Conservation (phyloP, 1,140 invertebrate genomes). For the Megathymus violae region DNA sequence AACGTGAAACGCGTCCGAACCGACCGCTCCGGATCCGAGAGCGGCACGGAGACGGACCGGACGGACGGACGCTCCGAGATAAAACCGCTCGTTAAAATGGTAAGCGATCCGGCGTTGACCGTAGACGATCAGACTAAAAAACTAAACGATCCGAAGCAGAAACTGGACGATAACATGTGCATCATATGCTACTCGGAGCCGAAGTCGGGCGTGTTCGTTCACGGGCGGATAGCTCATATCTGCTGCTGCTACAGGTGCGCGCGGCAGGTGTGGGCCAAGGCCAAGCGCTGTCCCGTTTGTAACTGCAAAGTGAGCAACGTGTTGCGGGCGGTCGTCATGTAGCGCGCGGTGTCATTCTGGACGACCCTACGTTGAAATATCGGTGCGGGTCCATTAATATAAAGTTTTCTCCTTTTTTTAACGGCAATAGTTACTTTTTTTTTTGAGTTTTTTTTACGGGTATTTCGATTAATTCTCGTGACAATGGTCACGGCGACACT, state of each 20-base stretch:
- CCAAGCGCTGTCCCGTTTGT: slow-evolving; percentile 87
- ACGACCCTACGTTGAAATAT: neutral
- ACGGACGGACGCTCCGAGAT: slow-evolving; percentile 37
- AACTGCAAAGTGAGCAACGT: slow-evolving; percentile 87
- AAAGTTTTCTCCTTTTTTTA: no score
- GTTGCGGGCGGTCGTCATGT: slow-evolving; percentile 84
- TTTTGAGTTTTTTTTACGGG: no score
- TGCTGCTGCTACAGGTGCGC: slow-evolving; percentile 89
- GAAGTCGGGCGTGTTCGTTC: slow-evolving; percentile 87
- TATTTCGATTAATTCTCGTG: no score
- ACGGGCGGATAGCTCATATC: slow-evolving; percentile 86
- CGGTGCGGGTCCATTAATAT: no score
- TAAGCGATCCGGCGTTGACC: slow-evolving; percentile 65
- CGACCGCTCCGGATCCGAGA: slow-evolving; percentile 25
- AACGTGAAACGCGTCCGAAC: slow-evolving; percentile 45
- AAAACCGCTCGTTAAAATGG: slow-evolving; percentile 57
- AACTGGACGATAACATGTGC: slow-evolving; percentile 82
- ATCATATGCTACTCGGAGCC: slow-evolving; percentile 85
- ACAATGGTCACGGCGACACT: no score
- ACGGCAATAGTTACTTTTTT: no score
- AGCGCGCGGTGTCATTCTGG: slow-evolving; percentile 10
- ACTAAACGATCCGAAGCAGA: slow-evolving; percentile 42
- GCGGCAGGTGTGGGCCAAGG: slow-evolving; percentile 85
- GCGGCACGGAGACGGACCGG: slow-evolving; percentile 12
- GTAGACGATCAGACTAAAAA: slow-evolving; percentile 46